Evolutionary conservation across 2,797 vertebrate species (phyloP).

Genomic region (Rhodeus uyekii): DNA sequence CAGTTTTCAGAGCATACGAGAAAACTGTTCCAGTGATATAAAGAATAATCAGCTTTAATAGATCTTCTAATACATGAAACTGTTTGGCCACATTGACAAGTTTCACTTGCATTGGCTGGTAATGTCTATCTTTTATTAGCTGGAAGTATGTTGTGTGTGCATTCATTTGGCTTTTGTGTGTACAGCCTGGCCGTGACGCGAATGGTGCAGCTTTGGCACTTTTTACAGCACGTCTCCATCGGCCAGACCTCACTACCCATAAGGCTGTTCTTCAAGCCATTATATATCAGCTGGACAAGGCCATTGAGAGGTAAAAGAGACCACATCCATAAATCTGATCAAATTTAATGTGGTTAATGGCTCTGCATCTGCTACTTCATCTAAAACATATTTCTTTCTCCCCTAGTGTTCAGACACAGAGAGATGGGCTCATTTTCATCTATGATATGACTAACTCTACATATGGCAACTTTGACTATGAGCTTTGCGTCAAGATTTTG

Average conservation of each 20-base stretch:
- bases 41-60: neutral
- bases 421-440: conserved; percentile 86
- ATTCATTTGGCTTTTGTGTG: conserved; percentile 36
- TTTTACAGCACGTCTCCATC: conserved; percentile 83
- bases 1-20: neutral
- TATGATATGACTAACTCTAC: conserved; percentile 88
- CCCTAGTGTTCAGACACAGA: conserved; percentile 81
- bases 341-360: neutral
- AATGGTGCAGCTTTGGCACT: conserved; percentile 84
- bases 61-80: neutral
- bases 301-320: conserved; percentile 79
- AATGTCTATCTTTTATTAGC: neutral
- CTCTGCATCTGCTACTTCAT: neutral
- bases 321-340: neutral
- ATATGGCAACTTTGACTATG: conserved; percentile 87
- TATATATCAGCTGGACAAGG: conserved; percentile 88
- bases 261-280: conserved; percentile 86
- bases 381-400: conserved; percentile 2
- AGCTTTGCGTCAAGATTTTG: conserved; percentile 86
- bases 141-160: neutral
- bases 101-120: neutral
- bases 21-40: neutral
- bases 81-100: neutral
- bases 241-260: conserved; percentile 80
- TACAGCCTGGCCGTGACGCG: conserved; percentile 81